A percentile compares a stretch with the other conserved stretches of the same genome.
phyloP scores from a whole-genome alignment of 2,113 vertebrate genomes.

The Lucifuga dentata region DNA sequence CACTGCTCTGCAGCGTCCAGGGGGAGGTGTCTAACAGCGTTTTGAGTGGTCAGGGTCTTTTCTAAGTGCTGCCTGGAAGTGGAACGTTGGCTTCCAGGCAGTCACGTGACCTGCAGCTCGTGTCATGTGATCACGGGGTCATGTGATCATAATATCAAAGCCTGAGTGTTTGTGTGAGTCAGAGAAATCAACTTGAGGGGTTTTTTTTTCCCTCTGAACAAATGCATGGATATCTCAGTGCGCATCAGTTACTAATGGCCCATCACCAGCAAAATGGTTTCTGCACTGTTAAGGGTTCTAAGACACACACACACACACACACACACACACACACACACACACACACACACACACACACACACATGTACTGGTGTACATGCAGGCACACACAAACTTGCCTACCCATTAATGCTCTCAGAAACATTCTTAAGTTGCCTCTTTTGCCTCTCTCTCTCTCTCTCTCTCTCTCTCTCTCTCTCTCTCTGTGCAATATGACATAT shows the following conservation, averaged over 20 bases:
- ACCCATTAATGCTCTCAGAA: conserved; percentile 45
- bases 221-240: conserved; percentile 29
- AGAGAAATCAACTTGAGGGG: too few relatives aligned
- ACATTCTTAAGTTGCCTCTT: conserved; percentile 32
- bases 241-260: conserved; percentile 65
- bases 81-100: conserved; percentile 62
- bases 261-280: conserved; percentile 55
- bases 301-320: conserved; percentile 7
- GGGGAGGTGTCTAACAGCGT: conserved; percentile 54
- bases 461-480: not conserved
- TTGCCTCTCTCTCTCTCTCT: not conserved
- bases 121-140: conserved; percentile 62
- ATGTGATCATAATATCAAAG: conserved; percentile 41
- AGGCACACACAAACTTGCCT: conserved; percentile 19
- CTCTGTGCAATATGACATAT: conserved; percentile 57
- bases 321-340: conserved; percentile 35
- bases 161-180: not conserved
- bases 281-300: conserved; percentile 32
- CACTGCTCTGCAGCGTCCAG: conserved; percentile 30
- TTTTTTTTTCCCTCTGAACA: too few relatives aligned
- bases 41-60: conserved; percentile 66
- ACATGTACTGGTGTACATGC: too few relatives aligned
- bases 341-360: conserved; percentile 25
- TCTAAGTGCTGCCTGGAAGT: conserved; percentile 78
- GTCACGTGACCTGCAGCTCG: conserved; percentile 62